Evolutionary conservation across 2,888 invertebrate species (phyloP).

Genomic region (Aspidapion aeneum): DNA sequence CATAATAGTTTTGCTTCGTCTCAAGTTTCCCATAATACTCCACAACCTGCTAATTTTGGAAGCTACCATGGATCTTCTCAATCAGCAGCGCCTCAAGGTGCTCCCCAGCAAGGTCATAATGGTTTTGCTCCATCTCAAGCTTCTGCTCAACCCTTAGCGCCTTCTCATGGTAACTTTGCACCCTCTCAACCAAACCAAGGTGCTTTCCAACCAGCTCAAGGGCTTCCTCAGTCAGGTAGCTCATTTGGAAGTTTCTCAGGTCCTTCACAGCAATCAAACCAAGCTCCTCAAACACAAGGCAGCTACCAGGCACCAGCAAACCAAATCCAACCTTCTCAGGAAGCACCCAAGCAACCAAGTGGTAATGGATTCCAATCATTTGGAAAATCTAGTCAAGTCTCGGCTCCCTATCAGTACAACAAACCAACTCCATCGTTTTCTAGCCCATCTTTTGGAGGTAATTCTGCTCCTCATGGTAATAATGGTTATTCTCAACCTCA

Average conservation of each 20-base stretch:
- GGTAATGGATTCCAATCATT: not conserved
- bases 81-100: not conserved
- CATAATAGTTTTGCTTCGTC: not conserved
- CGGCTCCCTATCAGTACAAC: not conserved
- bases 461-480: not conserved
- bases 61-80: not conserved
- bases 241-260: no score
- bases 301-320: not conserved
- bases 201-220: no score
- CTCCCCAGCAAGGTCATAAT: not conserved
- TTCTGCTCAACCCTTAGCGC: no score
- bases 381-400: not conserved
- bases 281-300: not conserved
- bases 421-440: not conserved
- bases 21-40: no score
- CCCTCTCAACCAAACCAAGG: no score
- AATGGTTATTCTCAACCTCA: not conserved
- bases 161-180: no score
- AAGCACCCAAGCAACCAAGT: not conserved
- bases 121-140: not conserved
- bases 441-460: not conserved
- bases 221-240: no score
- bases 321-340: not conserved
- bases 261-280: no score
- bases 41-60: not conserved